Evolutionary conservation across 1,140 invertebrate genomes (phyloP).

Genomic region (Chrysoperla carnea): DNA sequence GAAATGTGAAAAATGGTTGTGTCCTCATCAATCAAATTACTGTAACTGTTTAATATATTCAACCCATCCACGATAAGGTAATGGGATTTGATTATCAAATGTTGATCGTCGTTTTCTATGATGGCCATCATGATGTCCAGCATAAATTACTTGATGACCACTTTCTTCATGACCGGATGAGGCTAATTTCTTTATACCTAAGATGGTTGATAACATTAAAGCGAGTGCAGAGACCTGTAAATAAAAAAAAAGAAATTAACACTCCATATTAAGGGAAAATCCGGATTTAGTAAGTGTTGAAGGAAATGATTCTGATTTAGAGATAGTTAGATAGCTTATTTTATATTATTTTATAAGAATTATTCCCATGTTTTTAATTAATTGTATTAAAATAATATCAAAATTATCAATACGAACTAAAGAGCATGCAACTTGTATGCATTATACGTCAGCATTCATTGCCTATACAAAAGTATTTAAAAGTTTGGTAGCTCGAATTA

Average conservation of each 20-base stretch:
- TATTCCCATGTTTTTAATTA: too few species aligned
- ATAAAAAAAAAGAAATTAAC: slow-evolving; percentile 1
- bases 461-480: too few species aligned
- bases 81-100: slow-evolving; percentile 15
- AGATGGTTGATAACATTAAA: slow-evolving; percentile 48
- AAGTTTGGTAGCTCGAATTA: too few species aligned
- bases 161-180: slow-evolving; percentile 37
- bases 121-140: slow-evolving; percentile 33
- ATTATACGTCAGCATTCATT: too few species aligned
- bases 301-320: too few species aligned
- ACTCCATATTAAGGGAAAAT: slow-evolving; percentile 1
- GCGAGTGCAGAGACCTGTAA: slow-evolving; percentile 42
- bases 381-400: too few species aligned
- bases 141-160: slow-evolving; percentile 47
- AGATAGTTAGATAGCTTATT: too few species aligned
- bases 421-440: too few species aligned
- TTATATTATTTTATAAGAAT: too few species aligned
- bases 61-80: slow-evolving; percentile 42
- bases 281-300: neutral
- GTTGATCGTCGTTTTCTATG: slow-evolving; percentile 26
- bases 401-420: too few species aligned
- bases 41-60: slow-evolving; percentile 14
- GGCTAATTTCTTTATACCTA: slow-evolving; percentile 50
- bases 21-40: neutral
- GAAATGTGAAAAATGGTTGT: too few species aligned